Evolutionary conservation across 2,113 vertebrate genomes (phyloP).

Genomic region (Chiloscyllium plagiosum): DNA sequence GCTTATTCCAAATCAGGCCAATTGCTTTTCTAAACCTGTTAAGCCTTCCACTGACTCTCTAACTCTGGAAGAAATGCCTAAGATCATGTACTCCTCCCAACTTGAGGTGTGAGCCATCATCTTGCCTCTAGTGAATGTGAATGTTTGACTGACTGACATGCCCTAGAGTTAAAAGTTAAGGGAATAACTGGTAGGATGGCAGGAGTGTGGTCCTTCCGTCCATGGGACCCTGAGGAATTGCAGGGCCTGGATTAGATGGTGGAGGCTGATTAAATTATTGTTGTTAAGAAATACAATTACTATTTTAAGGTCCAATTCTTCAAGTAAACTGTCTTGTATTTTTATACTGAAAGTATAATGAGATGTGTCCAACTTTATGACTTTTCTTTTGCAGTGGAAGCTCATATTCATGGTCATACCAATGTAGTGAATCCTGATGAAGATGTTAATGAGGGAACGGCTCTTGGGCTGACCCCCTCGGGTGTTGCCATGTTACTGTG

Average conservation of each 20-base stretch:
- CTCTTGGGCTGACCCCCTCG: background rate
- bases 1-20: background rate
- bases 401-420: background rate
- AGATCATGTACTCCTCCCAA: background rate
- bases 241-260: background rate
- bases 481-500: background rate
- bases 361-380: background rate
- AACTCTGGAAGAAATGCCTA: background rate
- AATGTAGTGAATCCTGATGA: background rate
- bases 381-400: background rate
- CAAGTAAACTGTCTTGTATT: background rate
- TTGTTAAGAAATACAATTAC: background rate
- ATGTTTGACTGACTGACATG: background rate
- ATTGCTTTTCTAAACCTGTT: background rate
- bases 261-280: background rate
- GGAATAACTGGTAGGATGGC: background rate
- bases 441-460: background rate
- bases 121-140: background rate
- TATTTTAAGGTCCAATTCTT: background rate
- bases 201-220: background rate
- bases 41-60: background rate
- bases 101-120: background rate
- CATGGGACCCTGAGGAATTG: background rate
- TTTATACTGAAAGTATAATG: background rate
- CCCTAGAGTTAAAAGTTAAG: background rate